Percentiles rank a stretch among this genome's conserved stretches.
Evolutionary conservation across 2,888 invertebrate species (phyloP).

Genomic region (Odiellus spinosus): DNA sequence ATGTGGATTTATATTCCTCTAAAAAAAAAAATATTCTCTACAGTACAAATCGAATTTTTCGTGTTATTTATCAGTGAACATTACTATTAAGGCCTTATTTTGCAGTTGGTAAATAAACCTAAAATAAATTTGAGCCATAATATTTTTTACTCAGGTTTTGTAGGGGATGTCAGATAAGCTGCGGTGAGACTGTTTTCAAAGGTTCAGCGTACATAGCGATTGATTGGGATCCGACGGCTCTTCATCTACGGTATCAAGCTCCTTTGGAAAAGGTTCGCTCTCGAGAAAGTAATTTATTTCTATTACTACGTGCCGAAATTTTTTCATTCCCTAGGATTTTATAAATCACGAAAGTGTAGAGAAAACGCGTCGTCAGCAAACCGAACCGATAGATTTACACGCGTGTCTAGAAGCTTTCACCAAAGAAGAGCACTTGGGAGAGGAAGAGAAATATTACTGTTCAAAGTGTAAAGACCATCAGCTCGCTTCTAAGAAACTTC

Average conservation of each 20-base stretch:
- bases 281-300: neutral
- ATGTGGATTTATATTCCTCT: too few relatives aligned
- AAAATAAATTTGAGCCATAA: too few relatives aligned
- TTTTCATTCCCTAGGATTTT: constrained; percentile 45
- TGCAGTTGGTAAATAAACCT: too few relatives aligned
- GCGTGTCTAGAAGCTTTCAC: constrained; percentile 76
- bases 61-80: too few relatives aligned
- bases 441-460: constrained; percentile 70
- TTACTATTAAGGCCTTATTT: too few relatives aligned
- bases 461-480: constrained; percentile 64
- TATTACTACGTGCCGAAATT: too few relatives aligned
- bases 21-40: too few relatives aligned
- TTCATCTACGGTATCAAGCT: constrained; percentile 73
- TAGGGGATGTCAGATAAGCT: constrained; percentile 65
- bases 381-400: constrained; percentile 66
- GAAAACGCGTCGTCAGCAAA: constrained; percentile 49
- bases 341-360: constrained; percentile 58
- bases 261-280: constrained; percentile 47
- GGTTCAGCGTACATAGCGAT: constrained; percentile 49
- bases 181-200: constrained; percentile 34
- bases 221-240: constrained; percentile 88
- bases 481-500: constrained; percentile 73
- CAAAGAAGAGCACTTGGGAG: constrained; percentile 57
- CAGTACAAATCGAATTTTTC: too few relatives aligned
- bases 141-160: constrained; percentile 44